phyloP scores from a whole-genome alignment of 1,140 invertebrate species.

The Euura lappo region DNA sequence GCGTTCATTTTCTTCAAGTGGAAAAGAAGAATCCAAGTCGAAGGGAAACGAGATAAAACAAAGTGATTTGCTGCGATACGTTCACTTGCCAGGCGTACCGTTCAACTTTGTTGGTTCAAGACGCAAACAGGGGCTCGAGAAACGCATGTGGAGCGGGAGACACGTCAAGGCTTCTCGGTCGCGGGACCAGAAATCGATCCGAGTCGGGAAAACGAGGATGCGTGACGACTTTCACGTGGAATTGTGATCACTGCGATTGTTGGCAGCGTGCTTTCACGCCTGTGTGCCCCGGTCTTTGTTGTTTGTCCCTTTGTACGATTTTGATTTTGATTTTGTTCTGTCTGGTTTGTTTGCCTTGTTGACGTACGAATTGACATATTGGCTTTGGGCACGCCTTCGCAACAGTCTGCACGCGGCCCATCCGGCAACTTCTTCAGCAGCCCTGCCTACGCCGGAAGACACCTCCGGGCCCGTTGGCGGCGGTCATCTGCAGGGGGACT shows the following conservation, averaged over 20 bases:
- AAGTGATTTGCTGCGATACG: no score
- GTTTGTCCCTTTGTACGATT: not conserved
- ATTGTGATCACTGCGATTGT: not conserved
- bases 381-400: constrained; percentile 41
- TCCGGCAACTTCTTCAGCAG: constrained; percentile 18
- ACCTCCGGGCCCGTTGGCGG: constrained; percentile 18
- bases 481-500: not conserved
- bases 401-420: constrained; percentile 8
- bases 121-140: no score
- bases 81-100: no score
- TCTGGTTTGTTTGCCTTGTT: constrained; percentile 52
- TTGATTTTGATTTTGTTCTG: constrained; percentile 6
- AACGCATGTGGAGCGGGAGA: no score
- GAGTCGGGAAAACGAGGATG: no score
- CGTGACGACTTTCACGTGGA: no score
- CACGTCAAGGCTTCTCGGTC: no score
- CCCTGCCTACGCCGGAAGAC: constrained; percentile 11
- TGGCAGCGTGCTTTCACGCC: not conserved
- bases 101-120: no score
- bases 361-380: constrained; percentile 52
- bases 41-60: no score
- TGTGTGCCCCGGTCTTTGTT: not conserved
- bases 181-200: no score
- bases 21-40: no score
- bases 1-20: no score